Conservation (phyloP, 2,113 vertebrate species). For the Strix aluco region DNA sequence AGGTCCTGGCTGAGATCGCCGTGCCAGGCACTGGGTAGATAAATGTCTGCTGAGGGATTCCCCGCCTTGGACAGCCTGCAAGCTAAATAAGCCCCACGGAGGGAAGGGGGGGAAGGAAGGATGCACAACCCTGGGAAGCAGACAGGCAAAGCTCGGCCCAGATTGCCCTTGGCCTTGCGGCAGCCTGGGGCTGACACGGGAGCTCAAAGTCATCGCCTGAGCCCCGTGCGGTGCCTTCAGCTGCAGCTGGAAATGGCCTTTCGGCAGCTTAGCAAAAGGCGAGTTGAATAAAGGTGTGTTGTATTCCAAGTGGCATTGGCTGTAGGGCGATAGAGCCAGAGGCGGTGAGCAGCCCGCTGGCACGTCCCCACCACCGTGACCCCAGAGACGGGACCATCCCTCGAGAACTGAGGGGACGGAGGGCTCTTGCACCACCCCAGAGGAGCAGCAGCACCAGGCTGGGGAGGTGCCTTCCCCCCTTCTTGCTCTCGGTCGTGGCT, state of each 20-base stretch:
- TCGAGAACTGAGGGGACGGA: not conserved
- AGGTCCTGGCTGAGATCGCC: not conserved
- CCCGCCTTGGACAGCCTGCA: not conserved
- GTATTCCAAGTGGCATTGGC: not conserved
- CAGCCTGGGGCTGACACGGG: not conserved
- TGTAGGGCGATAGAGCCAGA: not conserved
- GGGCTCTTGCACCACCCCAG: not conserved
- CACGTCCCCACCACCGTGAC: accelerated
- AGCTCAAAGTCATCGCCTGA: not conserved
- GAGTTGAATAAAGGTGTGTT: not conserved
- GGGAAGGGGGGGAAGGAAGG: not conserved
- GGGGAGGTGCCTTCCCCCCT: not conserved
- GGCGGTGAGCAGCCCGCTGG: not conserved
- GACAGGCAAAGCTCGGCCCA: accelerated
- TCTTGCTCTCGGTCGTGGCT: not conserved
- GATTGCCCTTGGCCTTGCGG: accelerated
- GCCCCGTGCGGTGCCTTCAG: not conserved
- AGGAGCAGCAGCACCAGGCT: not conserved
- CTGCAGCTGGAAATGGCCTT: not conserved
- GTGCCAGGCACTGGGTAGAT: not conserved
- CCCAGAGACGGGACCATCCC: accelerated
- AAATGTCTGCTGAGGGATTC: not conserved
- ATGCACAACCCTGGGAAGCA: accelerated
- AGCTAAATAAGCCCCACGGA: accelerated
- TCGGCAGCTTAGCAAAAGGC: not conserved